phyloP scores from a whole-genome alignment of 1,140 invertebrate species.

The Dysdera silvatica region DNA sequence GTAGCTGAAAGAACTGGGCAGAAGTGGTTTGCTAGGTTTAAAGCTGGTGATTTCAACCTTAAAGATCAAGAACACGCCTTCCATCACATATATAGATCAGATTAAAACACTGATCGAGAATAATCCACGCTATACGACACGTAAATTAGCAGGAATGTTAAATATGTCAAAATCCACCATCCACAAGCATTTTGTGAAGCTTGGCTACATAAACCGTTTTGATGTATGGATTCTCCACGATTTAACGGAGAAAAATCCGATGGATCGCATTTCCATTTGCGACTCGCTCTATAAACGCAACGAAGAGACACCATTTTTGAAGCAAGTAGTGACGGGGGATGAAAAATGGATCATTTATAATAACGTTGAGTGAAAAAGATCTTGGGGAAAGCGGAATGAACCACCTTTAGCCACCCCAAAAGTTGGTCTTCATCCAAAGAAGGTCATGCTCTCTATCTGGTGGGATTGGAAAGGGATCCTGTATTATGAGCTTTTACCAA shows the following conservation, averaged over 20 bases:
- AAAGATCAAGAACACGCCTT: too few relatives aligned
- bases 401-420: slow-evolving; percentile 1
- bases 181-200: neutral
- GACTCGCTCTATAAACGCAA: neutral
- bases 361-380: neutral
- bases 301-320: neutral
- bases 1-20: too few relatives aligned
- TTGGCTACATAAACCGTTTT: neutral
- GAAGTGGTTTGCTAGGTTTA: too few relatives aligned
- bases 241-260: neutral
- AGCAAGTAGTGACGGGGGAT: neutral
- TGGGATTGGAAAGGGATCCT: slow-evolving; percentile 17
- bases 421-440: neutral
- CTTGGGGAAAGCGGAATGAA: neutral
- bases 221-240: neutral
- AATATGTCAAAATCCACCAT: slow-evolving; percentile 6
- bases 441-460: slow-evolving; percentile 3
- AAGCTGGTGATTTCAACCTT: too few relatives aligned
- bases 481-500: slow-evolving; percentile 13
- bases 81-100: too few relatives aligned
- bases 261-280: slow-evolving; percentile 7
- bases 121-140: too few relatives aligned
- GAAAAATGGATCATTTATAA: neutral
- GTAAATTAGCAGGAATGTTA: too few relatives aligned
- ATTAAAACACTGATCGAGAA: too few relatives aligned